These are phyloP conservation scores for Limnodromus scolopaceus DNA, from an alignment of 2,797 vertebrate species.

Conservation along the genomic window DNA sequence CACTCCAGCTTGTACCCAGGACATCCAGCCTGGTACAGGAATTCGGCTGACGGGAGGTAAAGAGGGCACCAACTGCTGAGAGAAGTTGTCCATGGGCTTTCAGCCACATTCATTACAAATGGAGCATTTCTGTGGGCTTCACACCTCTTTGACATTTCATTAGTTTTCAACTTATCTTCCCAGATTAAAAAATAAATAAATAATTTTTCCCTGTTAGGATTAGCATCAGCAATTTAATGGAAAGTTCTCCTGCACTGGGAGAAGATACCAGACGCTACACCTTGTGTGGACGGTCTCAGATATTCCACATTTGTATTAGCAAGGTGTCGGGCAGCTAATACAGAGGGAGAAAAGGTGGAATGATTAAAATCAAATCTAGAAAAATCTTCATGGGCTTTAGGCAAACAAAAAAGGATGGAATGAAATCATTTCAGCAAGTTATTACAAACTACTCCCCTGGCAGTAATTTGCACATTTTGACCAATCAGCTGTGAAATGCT, in stretches of 20 bases:
- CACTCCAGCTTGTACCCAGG: neutral
- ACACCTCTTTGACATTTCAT: neutral
- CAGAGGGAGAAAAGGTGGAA: neutral
- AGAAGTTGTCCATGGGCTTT: neutral
- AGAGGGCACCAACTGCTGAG: neutral
- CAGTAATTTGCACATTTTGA: neutral
- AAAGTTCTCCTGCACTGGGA: neutral
- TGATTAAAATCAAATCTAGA: neutral
- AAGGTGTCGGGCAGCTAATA: neutral
- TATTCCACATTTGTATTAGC: neutral
- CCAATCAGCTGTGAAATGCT: conserved; percentile 19
- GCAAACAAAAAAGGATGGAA: neutral
- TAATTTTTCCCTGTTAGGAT: neutral
- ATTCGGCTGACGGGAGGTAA: neutral
- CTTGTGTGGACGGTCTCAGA: neutral
- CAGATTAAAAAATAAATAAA: neutral
- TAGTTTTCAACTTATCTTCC: neutral
- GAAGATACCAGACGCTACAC: neutral
- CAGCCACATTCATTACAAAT: neutral
- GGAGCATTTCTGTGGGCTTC: neutral
- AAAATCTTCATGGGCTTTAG: neutral
- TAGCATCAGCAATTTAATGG: neutral
- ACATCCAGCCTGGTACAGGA: rapidly evolving
- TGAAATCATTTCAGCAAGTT: neutral
- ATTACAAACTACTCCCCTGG: neutral